Base-by-base conservation (phyloP, 1,140 invertebrate species). In the Ceratoteleas bidentatus region DNA sequence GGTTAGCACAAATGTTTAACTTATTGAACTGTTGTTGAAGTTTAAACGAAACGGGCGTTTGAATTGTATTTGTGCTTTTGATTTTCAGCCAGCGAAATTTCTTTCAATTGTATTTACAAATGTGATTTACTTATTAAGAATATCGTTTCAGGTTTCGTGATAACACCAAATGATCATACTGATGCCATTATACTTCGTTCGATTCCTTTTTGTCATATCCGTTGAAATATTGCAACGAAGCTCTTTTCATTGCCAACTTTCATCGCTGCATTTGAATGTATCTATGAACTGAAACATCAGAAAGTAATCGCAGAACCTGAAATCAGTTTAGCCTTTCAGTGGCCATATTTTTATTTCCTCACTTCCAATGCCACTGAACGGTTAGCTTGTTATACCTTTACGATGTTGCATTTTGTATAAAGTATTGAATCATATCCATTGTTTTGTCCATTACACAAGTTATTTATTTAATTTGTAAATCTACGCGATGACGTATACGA, bases 21-120 rank as follows among this genome's bases (percentile, higher is more conserved):
- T 24, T 24, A 24, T 24, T 24, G 24, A 24, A 24, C 24, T 24
- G 24, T 24, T 24, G 24, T 24, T 24, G 24, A 24, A 24, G 24
- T 24, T 24, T 24, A 24, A 24, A 24, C 24, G 4, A 24, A 24
- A 1, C 24, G 24, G 24, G 24, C 24, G 24, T 24, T 88, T 43
- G 40, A 43, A 10, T 43, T 43, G 2, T n/a, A 43, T 43, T 43
- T 43, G 40, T 43, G 40, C 9, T 43, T 43, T 43, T 43, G 40
- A 43, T 43, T 43, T n/a, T 9, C 40, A 43, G 40, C 6, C 40
- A 6, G 40, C 1, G 40, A 43, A 43, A 43, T 43, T 43, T 43
- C 8, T 43, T 43, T 43, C 1, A 43, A 43, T 43, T 43, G 40
- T 43, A 24, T 43, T 43, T 10, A n/a, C 8, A 43, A 43, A 43